These are phyloP conservation scores for Procambarus clarkii DNA, from an alignment of 1,140 invertebrate species.

Conservation along the genomic window DNA sequence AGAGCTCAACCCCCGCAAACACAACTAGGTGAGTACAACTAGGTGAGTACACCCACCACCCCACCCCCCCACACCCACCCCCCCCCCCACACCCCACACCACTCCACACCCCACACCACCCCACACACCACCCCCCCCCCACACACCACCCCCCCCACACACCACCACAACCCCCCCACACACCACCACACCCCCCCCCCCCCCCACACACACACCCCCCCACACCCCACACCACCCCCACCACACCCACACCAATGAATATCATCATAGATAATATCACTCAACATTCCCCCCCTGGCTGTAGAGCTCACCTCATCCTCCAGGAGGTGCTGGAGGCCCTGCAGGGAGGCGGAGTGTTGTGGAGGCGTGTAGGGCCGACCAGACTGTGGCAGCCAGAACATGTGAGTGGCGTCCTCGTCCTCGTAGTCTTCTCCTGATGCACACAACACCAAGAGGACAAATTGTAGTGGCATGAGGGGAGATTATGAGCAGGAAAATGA, in stretches of 20 bases:
- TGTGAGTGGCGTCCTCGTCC: not conserved
- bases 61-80: no score
- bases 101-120: no score
- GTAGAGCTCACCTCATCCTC: slow-evolving; percentile 12
- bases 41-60: no score
- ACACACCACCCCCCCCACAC: not conserved
- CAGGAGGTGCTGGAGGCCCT: slow-evolving; percentile 32
- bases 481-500: no score
- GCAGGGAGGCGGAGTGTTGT: slow-evolving; percentile 9
- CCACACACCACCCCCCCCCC: not conserved
- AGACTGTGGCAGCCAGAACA: slow-evolving; percentile 1
- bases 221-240: not conserved
- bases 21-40: no score
- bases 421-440: slow-evolving; percentile 17
- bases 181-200: not conserved
- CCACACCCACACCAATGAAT: not conserved
- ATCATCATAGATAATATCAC: not conserved
- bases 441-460: no score
- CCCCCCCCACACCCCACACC: no score
- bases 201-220: not conserved
- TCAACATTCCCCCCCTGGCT: no score
- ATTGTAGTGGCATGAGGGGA: no score
- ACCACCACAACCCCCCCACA: not conserved
- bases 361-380: no score
- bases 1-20: no score